Evolutionary conservation across 2,888 invertebrate genomes (phyloP).

Genomic region (Ichneumoninae sp.): DNA sequence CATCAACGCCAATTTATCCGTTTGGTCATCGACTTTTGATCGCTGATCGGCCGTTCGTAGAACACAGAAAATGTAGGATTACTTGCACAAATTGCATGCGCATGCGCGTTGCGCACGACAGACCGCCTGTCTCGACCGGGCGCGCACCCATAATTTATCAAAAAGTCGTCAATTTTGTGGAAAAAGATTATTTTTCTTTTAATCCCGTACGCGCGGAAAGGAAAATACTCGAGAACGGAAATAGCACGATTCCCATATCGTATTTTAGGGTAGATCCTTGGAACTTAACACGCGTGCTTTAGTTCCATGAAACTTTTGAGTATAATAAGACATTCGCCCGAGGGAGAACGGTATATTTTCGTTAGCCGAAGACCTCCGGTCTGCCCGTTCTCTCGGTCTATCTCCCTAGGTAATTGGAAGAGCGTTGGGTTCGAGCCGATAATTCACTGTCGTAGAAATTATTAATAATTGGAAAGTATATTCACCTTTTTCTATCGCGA

Average conservation of each 20-base stretch:
- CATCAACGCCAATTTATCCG: not conserved
- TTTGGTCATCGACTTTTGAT: not conserved
- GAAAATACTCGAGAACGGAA: constrained; percentile 44
- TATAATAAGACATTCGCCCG: constrained; percentile 32
- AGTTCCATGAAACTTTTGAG: constrained; percentile 41
- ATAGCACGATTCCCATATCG: constrained; percentile 50
- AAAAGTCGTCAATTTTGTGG: constrained; percentile 70
- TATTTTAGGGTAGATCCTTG: constrained; percentile 61
- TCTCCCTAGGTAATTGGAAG: constrained; percentile 28
- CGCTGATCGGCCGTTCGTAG: not conserved
- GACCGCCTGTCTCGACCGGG: constrained; percentile 5
- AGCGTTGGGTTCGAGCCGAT: not conserved
- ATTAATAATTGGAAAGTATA: not conserved
- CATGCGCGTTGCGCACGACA: not conserved
- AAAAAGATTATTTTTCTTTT: constrained; percentile 68
- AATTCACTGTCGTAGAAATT: constrained; percentile 6
- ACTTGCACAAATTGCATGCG: not conserved
- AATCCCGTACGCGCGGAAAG: constrained; percentile 13
- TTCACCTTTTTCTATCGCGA: not conserved
- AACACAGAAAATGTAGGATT: not conserved
- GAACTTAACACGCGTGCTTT: constrained; percentile 8
- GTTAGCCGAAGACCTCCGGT: constrained; percentile 29
- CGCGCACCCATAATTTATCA: constrained; percentile 68
- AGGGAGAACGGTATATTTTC: constrained; percentile 62
- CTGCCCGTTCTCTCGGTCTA: too few relatives aligned